phyloP scores from a whole-genome alignment of 2,113 vertebrate genomes.

The Toxotes jaculatrix region DNA sequence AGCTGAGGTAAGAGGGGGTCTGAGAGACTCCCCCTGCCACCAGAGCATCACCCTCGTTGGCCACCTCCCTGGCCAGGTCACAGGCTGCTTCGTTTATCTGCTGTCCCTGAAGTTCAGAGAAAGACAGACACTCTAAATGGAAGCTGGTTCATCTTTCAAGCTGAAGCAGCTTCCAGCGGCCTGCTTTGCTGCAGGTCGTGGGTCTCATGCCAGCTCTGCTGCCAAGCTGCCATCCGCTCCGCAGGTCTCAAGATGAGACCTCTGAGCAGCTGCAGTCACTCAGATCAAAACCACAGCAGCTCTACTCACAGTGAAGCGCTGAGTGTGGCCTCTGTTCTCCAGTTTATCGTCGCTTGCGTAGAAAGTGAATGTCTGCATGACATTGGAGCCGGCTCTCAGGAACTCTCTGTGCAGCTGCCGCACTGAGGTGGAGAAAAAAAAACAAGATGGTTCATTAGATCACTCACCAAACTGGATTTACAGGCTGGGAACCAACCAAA shows the following conservation, averaged over 20 bases:
- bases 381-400: constrained; percentile 91
- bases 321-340: constrained; percentile 94
- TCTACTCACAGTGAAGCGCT: constrained; percentile 90
- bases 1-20: constrained; percentile 93
- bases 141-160: background rate
- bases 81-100: constrained; percentile 98
- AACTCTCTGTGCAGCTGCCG: constrained; percentile 97
- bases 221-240: constrained; percentile 1
- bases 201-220: background rate
- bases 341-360: constrained; percentile 97
- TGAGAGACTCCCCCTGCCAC: constrained; percentile 96
- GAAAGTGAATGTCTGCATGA: constrained; percentile 98
- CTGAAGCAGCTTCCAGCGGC: too few species aligned
- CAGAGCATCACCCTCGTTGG: constrained; percentile 92
- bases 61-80: constrained; percentile 94
- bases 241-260: background rate
- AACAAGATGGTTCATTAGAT: rapidly evolving
- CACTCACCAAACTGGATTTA: background rate
- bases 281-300: too few species aligned
- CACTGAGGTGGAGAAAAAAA: constrained; percentile 80
- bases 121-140: background rate
- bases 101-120: constrained; percentile 84
- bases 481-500: background rate
- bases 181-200: background rate
- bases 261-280: constrained; percentile 46